Evolutionary conservation across 2,113 vertebrate genomes (phyloP), one percentile per base, ranked within the genome.

Genomic region (Aspidoscelis tigris): DNA sequence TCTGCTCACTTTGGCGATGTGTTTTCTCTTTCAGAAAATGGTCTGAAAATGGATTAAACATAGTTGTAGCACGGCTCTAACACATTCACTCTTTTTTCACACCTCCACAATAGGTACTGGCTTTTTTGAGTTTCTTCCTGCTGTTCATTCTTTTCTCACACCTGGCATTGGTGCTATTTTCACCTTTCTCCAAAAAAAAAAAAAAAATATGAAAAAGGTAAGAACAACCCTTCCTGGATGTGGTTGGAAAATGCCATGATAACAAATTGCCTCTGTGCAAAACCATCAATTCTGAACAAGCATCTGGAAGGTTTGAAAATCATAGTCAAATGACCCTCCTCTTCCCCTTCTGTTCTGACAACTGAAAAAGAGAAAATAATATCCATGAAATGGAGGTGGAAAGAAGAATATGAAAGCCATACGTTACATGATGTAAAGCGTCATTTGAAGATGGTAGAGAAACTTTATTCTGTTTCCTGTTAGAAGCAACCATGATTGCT

Each of bases 261-360:
- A 93, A 96, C 82, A 96, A 95, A 95, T 89, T 93, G 78, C 83
- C 92, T 72, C 86, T 88, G 80, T 85, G 93, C 88, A 91, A 93
- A 91, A 65, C 82, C 85, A 93, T 93, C 92, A 93, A 88, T 94
- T 95, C 88, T 89, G 94, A 95, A 92, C 77, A 91, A 94, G 87
- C 84, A 93, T 94, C 94, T 94, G 91, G 85, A 93, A 94, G 93
- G 89, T 70, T 89, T 95, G 90, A 86, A 90, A 95, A 90, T 90
- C 92, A 92, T 86, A 89, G 76, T 94, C 88, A 87, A 89, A 90
- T 87, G 88, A 91, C 83, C 80, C 83, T 84, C 83, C 76, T 50
- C 69, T 84, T 41, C 55, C 43, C 68, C 88, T 88, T 73, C 22
- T 86, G 80, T 83, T 92, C 82, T 76, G 89, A 89, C 86, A 90